A percentile compares a stretch with the other conserved stretches of the same genome.
phyloP scores from a whole-genome alignment of 2,113 vertebrate genomes.

The Colaptes auratus region DNA sequence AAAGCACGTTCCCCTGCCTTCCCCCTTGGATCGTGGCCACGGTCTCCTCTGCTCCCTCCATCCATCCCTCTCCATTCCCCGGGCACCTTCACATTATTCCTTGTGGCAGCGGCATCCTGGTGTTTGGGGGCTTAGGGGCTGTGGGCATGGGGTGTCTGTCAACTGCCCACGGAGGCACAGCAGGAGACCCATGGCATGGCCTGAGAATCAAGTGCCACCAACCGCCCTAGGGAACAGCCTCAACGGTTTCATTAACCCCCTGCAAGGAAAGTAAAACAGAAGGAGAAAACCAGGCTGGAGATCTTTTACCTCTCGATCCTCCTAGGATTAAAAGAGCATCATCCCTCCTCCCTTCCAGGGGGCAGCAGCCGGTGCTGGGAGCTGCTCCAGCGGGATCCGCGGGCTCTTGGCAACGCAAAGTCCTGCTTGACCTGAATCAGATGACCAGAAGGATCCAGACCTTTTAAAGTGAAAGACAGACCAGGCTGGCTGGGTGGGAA shows the following conservation, averaged over 20 bases:
- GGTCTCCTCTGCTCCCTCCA: neutral
- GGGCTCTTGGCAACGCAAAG: neutral
- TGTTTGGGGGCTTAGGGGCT: neutral
- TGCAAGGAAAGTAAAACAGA: neutral
- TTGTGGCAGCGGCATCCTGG: neutral
- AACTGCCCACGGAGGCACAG: fast-evolving
- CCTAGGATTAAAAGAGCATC: neutral
- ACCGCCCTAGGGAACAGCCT: neutral
- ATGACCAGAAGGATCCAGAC: conserved; percentile 8
- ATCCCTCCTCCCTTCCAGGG: neutral
- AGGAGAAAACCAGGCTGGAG: neutral
- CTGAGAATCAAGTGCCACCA: neutral
- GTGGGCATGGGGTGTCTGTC: fast-evolving
- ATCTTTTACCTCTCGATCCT: conserved; percentile 21
- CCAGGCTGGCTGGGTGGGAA: neutral
- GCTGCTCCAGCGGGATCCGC: neutral
- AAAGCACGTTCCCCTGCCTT: neutral
- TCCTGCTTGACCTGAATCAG: conserved; percentile 28
- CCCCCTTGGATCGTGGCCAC: neutral
- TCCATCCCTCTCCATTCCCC: neutral
- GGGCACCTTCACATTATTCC: neutral
- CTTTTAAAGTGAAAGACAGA: conserved; percentile 31
- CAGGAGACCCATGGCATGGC: neutral
- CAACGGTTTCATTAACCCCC: neutral
- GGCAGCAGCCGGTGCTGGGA: neutral